Conservation (phyloP, 2,797 vertebrate genomes). For the Avahi laniger region DNA sequence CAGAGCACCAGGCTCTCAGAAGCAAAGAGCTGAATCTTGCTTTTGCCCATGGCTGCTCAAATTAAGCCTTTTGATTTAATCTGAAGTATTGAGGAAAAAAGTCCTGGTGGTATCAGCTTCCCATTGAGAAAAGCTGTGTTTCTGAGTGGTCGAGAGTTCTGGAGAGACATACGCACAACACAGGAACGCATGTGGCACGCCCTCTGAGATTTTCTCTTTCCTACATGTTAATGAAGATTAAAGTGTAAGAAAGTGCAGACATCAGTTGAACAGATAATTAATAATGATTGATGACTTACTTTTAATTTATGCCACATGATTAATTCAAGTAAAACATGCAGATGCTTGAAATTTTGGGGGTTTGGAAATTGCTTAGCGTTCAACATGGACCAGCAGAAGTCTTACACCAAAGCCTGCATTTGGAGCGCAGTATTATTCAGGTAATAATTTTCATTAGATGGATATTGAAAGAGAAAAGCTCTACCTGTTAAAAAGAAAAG, state of each 20-base stretch:
- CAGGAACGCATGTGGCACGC: slow-evolving; percentile 70
- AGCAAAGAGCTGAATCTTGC: slow-evolving; percentile 13
- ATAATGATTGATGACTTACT: slow-evolving; percentile 79
- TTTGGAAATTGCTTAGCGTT: not conserved
- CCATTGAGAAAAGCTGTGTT: slow-evolving; percentile 58
- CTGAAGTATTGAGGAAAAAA: slow-evolving; percentile 72
- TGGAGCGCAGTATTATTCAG: not conserved
- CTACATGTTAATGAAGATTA: slow-evolving; percentile 79
- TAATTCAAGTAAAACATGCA: slow-evolving; percentile 69
- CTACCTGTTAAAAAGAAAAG: not conserved
- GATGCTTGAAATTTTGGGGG: slow-evolving; percentile 60
- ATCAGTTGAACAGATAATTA: slow-evolving; percentile 79
- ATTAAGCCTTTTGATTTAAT: slow-evolving; percentile 75
- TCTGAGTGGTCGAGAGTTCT: slow-evolving; percentile 63
- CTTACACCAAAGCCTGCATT: not conserved
- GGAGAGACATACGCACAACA: slow-evolving; percentile 61
- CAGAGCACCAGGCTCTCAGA: slow-evolving; percentile 19
- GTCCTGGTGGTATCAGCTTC: slow-evolving; percentile 45
- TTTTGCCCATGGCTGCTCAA: slow-evolving; percentile 63
- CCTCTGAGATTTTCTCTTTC: slow-evolving; percentile 71
- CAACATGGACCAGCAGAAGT: accelerated
- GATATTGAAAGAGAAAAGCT: slow-evolving; percentile 38
- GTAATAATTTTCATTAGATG: not conserved
- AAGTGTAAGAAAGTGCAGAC: slow-evolving; percentile 77
- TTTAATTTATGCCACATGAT: slow-evolving; percentile 74